Percentiles rank a stretch among this genome's conserved stretches.
phyloP scores from a whole-genome alignment of 2,797 vertebrate genomes.

The Platalea minor region DNA sequence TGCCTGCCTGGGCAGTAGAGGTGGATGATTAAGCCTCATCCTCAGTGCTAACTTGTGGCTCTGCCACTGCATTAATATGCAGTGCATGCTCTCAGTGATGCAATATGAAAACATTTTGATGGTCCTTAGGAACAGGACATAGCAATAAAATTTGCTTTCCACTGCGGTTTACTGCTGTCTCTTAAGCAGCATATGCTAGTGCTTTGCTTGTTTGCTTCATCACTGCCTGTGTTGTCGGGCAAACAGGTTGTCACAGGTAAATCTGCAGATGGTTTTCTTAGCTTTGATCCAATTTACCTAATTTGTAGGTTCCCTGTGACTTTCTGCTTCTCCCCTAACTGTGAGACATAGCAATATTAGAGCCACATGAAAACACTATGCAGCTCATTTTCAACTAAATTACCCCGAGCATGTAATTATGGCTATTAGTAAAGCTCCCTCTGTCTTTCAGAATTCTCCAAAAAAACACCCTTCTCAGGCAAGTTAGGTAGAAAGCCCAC shows the following conservation, averaged over 20 bases:
- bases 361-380: not conserved
- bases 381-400: slow-evolving; percentile 37
- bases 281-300: slow-evolving; percentile 11
- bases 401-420: not conserved
- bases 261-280: slow-evolving; percentile 32
- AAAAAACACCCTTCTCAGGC: not conserved
- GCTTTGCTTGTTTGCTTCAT: slow-evolving; percentile 40
- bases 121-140: not conserved
- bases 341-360: not conserved
- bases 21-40: not conserved
- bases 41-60: not conserved
- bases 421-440: slow-evolving; percentile 24
- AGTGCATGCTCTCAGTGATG: not conserved
- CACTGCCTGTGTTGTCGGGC: not conserved
- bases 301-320: slow-evolving; percentile 30
- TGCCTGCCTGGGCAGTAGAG: not conserved
- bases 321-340: slow-evolving; percentile 16
- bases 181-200: slow-evolving; percentile 60
- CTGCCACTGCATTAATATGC: not conserved
- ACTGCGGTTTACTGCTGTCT: slow-evolving; percentile 45
- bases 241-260: slow-evolving; percentile 69
- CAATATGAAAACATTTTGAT: slow-evolving; percentile 33
- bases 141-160: slow-evolving; percentile 34
- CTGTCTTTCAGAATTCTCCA: not conserved
- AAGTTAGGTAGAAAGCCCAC: not conserved